A percentile compares a stretch with the other conserved stretches of the same genome.
Conservation (phyloP, 1,140 invertebrate genomes). For the Diorhabda sublineata region DNA sequence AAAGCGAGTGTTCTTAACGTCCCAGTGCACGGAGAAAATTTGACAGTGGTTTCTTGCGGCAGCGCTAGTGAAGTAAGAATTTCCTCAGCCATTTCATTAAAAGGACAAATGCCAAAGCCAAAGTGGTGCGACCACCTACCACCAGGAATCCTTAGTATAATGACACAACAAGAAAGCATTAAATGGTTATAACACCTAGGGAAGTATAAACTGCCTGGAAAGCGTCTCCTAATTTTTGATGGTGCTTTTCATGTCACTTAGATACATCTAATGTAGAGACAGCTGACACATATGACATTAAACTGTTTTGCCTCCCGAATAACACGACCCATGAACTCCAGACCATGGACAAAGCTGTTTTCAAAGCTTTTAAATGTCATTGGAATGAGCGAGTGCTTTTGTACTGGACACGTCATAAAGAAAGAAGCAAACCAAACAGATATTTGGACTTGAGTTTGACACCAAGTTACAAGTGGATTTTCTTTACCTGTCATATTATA, state of each 20-base stretch:
- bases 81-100: slow-evolving; percentile 45
- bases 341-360: slow-evolving; percentile 45
- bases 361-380: slow-evolving; percentile 21
- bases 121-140: slow-evolving; percentile 38
- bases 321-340: slow-evolving; percentile 47
- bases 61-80: slow-evolving; percentile 42
- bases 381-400: slow-evolving; percentile 21
- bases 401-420: slow-evolving; percentile 6
- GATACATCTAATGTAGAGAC: slow-evolving; percentile 23
- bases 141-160: slow-evolving; percentile 32
- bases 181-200: slow-evolving; percentile 42
- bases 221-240: slow-evolving; percentile 45
- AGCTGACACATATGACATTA: too few relatives aligned
- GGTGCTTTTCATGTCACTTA: slow-evolving; percentile 27
- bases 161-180: slow-evolving; percentile 40
- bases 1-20: too few relatives aligned
- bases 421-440: slow-evolving; percentile 10
- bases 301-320: too few relatives aligned
- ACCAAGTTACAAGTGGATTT: too few relatives aligned
- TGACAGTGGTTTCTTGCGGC: slow-evolving; percentile 28
- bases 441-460: neutral
- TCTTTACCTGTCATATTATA: too few relatives aligned
- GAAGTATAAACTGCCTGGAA: slow-evolving; percentile 13
- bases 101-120: slow-evolving; percentile 37
- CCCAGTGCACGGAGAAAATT: too few relatives aligned